Evolutionary conservation across 2,797 vertebrate genomes (phyloP).

Genomic region (Esox masquinongy): DNA sequence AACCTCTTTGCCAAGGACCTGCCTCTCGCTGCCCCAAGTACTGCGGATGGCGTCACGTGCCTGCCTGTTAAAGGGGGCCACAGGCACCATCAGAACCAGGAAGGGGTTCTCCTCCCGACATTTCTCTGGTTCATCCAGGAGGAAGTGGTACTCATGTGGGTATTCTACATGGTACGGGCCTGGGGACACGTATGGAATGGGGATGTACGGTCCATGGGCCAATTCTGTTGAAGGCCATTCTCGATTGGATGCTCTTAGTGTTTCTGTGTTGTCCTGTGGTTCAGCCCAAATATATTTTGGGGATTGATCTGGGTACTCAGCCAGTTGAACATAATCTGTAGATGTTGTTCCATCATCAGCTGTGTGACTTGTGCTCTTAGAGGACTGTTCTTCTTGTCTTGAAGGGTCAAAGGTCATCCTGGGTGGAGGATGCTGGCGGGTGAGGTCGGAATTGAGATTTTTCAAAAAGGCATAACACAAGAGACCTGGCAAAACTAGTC

Average conservation of each 20-base stretch:
- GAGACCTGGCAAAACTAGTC: background rate
- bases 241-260: background rate
- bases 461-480: background rate
- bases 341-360: background rate
- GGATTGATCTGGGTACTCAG: too few species aligned
- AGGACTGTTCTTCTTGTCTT: background rate
- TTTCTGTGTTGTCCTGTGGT: background rate
- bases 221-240: background rate
- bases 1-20: slow-evolving; percentile 42
- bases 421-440: background rate
- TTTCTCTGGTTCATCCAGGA: slow-evolving; percentile 59
- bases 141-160: slow-evolving; percentile 54
- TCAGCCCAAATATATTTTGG: background rate
- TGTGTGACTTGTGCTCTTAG: background rate
- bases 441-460: background rate
- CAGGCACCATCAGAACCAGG: slow-evolving; percentile 61
- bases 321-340: too few species aligned
- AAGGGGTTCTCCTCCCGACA: slow-evolving; percentile 48
- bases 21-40: slow-evolving; percentile 71
- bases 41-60: slow-evolving; percentile 40
- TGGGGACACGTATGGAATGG: slow-evolving; percentile 30
- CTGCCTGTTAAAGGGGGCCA: slow-evolving; percentile 9
- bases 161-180: slow-evolving; percentile 46
- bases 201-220: slow-evolving; percentile 24
- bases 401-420: background rate